Evolutionary conservation across 2,113 vertebrate species (phyloP).

Genomic region (Zingel zingel): DNA sequence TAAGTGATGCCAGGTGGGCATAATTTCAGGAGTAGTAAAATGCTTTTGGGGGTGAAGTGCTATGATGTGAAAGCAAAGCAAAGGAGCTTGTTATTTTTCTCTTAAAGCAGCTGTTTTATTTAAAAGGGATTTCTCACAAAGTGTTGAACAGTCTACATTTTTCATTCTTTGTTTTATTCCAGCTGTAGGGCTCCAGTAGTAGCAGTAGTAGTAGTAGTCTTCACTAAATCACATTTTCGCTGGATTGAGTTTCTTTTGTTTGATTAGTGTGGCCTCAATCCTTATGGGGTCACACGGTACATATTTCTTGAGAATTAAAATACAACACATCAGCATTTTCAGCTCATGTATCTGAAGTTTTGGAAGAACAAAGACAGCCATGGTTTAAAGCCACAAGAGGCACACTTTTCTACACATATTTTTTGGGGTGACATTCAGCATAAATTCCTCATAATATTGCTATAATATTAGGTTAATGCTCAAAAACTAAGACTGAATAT

Average conservation of each 20-base stretch:
- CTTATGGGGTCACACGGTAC: conserved; percentile 1
- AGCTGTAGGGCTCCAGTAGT: conserved; percentile 40
- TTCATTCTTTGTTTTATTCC: conserved; percentile 77
- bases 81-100: conserved; percentile 76
- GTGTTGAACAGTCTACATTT: conserved; percentile 71
- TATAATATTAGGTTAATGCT: conserved; percentile 48
- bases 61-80: conserved; percentile 74
- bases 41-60: conserved; percentile 76
- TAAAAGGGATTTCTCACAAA: conserved; percentile 65
- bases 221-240: conserved; percentile 17
- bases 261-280: conserved; percentile 27
- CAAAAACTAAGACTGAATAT: conserved; percentile 50
- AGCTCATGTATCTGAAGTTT: conserved; percentile 7
- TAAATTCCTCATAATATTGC: conserved; percentile 5
- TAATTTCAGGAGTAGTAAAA: conserved; percentile 84
- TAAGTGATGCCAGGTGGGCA: conserved; percentile 88
- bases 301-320: conserved; percentile 8
- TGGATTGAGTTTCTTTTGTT: conserved; percentile 22
- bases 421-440: conserved; percentile 18
- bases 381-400: conserved; percentile 9
- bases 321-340: conserved; percentile 19
- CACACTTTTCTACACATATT: not conserved
- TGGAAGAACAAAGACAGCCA: conserved; percentile 15
- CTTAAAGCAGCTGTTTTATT: conserved; percentile 74
- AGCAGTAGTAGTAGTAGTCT: not conserved